Evolutionary conservation across 2,113 vertebrate genomes (phyloP).

Genomic region (Sakesphorus luctuosus): DNA sequence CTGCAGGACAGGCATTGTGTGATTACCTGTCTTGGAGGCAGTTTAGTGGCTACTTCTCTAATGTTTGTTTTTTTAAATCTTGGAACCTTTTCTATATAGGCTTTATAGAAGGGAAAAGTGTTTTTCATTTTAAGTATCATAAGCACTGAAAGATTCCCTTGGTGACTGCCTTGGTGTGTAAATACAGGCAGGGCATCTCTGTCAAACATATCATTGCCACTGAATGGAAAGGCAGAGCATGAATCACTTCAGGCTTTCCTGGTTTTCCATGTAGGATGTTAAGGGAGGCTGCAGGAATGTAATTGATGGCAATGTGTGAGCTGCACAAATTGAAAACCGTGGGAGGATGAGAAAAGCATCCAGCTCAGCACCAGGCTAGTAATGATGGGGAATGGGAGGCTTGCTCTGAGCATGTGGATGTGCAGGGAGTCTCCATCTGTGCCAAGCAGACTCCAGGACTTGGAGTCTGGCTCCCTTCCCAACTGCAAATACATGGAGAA

Average conservation of each 20-base stretch:
- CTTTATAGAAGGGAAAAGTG: background rate
- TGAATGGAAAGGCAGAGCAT: constrained; percentile 36
- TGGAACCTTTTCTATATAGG: background rate
- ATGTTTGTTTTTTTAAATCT: background rate
- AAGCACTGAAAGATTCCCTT: constrained; percentile 34
- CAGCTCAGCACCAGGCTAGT: background rate
- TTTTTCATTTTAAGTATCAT: constrained; percentile 28
- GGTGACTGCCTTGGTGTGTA: constrained; percentile 45
- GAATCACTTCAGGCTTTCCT: constrained; percentile 44
- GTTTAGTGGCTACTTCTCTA: background rate
- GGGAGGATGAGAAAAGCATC: constrained; percentile 59
- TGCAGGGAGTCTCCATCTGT: constrained; percentile 26
- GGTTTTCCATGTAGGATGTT: constrained; percentile 44
- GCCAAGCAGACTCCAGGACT: constrained; percentile 62
- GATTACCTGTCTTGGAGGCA: background rate
- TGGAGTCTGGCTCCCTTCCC: constrained; percentile 52
- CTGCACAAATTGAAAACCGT: constrained; percentile 15
- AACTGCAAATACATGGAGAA: constrained; percentile 45
- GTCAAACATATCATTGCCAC: constrained; percentile 9
- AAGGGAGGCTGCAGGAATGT: background rate
- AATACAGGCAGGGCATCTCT: constrained; percentile 38
- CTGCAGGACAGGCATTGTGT: background rate
- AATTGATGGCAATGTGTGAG: constrained; percentile 34
- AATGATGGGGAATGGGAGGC: background rate
- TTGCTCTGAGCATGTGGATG: constrained; percentile 15